phyloP scores from a whole-genome alignment of 2,888 invertebrate genomes.

The Andrena bicolor region DNA sequence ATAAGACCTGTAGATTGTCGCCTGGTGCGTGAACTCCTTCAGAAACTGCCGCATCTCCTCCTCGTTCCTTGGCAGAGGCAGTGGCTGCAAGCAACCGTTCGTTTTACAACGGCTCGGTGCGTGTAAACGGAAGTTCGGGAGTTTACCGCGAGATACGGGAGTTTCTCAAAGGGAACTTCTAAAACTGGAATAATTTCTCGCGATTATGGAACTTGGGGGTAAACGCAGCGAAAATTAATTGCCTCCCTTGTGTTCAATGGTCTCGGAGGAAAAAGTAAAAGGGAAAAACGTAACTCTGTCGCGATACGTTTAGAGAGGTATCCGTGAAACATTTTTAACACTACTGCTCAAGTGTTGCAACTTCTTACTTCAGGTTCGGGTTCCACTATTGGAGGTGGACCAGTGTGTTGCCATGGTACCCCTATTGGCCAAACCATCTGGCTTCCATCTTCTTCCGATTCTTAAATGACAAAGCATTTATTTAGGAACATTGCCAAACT shows the following conservation, averaged over 20 bases:
- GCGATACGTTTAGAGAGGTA: too few relatives aligned
- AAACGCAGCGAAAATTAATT: neutral
- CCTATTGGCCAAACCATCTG: constrained; percentile 70
- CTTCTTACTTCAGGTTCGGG: constrained; percentile 63
- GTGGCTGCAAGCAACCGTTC: constrained; percentile 51
- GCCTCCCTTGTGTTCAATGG: neutral
- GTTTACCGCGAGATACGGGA: neutral
- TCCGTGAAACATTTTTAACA: too few relatives aligned
- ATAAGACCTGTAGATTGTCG: constrained; percentile 73
- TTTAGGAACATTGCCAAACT: neutral
- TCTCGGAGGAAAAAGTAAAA: too few relatives aligned
- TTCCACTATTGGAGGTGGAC: constrained; percentile 14
- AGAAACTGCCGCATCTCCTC: constrained; percentile 67
- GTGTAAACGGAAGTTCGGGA: constrained; percentile 23
- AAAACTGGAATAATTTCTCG: neutral
- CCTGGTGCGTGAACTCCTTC: constrained; percentile 67
- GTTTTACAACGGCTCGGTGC: neutral
- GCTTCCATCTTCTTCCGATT: neutral
- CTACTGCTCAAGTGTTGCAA: neutral
- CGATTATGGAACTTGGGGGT: neutral
- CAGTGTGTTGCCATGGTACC: constrained; percentile 67
- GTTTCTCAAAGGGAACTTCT: neutral
- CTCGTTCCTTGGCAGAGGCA: constrained; percentile 66
- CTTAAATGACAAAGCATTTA: neutral
- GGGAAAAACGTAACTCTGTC: too few relatives aligned